Evolutionary conservation across 2,113 vertebrate species (phyloP), one percentile per base, ranked within the genome.

Genomic region (Coracopsis vasa): DNA sequence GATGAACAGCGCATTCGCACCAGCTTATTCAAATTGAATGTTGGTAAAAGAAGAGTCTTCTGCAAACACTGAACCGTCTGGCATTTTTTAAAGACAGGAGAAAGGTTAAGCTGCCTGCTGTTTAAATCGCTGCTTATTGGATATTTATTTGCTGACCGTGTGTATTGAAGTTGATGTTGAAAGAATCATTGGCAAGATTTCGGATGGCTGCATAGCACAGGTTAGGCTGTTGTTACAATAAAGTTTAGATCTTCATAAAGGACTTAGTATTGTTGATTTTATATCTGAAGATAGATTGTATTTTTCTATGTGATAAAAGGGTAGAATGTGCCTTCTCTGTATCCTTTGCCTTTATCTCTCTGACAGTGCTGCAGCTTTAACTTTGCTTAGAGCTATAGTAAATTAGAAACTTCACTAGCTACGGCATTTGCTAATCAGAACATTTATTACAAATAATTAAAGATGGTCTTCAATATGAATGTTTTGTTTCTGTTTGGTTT

Each of bases 21-120:
- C 15, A 75, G 97, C 97, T 98, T 97, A 94, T 97, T 98, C 98
- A 97, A 98, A 98, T 94, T 97, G 97, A 95, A 97, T 95, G 87
- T 94, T 96, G 97, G 96, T 97, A 95, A 97, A 97, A 96, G 97
- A 96, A 97, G 97, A 97, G 95, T 97, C 95, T 97, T 93, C 91
- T 96, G 92, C 95, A 97, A 98, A 98, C 93, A 97, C 81, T 86
- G 92, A 96, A 48, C 77, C 94, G 80, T 80, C 95, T 97, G 97
- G 90, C 91, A 72, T 96, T 95, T 97, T 95, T 93, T 93, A 70
- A 95, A 95, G 92, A 71, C 86, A 72, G 91, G 94, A 96, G 86
- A 96, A 96, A 97, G 98, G 96, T 98, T 96, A 98, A 97, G 93
- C 92, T 95, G 87, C 64, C 78, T 51, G 84, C 87, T 41, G 84